Conservation (phyloP, 2,797 vertebrate species). For the Sebastes iracundus region DNA sequence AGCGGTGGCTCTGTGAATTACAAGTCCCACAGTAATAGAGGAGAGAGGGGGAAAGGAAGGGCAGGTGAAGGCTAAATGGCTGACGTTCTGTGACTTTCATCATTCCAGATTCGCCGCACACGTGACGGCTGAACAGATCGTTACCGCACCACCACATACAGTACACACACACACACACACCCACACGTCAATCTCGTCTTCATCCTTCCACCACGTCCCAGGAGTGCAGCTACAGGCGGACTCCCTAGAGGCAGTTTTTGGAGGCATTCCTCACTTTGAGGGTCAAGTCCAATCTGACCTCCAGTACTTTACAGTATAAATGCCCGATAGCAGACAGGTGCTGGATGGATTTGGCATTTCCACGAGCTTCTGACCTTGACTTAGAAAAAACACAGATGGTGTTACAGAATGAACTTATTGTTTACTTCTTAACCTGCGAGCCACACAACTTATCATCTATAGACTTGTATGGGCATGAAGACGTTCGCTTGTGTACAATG, state of each 20-base stretch:
- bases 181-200: not conserved
- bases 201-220: conserved; percentile 16
- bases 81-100: conserved; percentile 21
- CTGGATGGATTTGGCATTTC: conserved; percentile 41
- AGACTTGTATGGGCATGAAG: conserved; percentile 5
- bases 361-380: conserved; percentile 45
- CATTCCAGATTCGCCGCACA: not conserved
- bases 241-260: conserved; percentile 18
- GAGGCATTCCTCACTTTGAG: conserved; percentile 47
- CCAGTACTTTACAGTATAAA: conserved; percentile 31
- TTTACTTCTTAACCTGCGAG: conserved; percentile 10
- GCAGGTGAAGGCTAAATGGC: conserved; percentile 40
- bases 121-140: conserved; percentile 11
- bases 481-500: conserved; percentile 8
- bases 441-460: conserved; percentile 19
- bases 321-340: conserved; percentile 36
- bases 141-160: not conserved
- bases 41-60: conserved; percentile 18
- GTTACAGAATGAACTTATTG: conserved; percentile 21
- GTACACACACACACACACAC: not conserved
- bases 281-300: conserved; percentile 57
- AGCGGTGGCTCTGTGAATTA: conserved; percentile 35
- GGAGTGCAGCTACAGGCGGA: conserved; percentile 18
- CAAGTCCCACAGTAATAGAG: conserved; percentile 14
- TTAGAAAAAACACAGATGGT: conserved; percentile 12